A percentile compares a stretch with the other conserved stretches of the same genome.
phyloP scores from a whole-genome alignment of 2,113 vertebrate genomes.

The Rhea pennata region DNA sequence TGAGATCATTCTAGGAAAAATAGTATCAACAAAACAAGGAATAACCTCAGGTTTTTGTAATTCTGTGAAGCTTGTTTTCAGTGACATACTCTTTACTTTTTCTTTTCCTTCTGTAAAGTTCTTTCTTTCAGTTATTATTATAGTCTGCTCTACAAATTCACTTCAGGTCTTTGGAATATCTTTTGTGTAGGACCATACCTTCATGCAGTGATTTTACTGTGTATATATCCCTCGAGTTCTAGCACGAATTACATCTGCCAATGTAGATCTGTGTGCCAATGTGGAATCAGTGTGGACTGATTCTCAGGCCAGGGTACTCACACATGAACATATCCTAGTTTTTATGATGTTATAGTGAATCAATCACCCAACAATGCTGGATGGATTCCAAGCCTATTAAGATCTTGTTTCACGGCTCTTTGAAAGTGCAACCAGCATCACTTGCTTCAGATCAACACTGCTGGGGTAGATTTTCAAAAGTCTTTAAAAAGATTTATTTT shows the following conservation, averaged over 20 bases:
- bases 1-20: constrained; percentile 16
- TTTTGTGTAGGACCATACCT: background rate
- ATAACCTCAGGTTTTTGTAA: background rate
- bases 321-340: background rate
- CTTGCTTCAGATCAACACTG: background rate
- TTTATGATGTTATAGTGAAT: background rate
- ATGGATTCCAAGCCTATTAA: background rate
- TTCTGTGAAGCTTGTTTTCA: background rate
- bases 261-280: too few relatives aligned
- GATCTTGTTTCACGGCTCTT: background rate
- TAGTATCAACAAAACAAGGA: background rate
- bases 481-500: background rate
- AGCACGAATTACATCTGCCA: background rate
- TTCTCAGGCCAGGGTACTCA: background rate
- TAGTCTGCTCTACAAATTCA: background rate
- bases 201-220: background rate
- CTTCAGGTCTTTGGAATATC: background rate
- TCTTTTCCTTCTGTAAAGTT: background rate
- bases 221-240: background rate
- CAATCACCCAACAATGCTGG: constrained; percentile 28
- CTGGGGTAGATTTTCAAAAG: background rate
- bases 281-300: background rate
- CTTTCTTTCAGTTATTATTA: background rate
- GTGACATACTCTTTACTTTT: background rate
- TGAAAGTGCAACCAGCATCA: background rate